Evolutionary conservation across 2,113 vertebrate genomes (phyloP).

Genomic region (Ptilorrhoa leucosticta): DNA sequence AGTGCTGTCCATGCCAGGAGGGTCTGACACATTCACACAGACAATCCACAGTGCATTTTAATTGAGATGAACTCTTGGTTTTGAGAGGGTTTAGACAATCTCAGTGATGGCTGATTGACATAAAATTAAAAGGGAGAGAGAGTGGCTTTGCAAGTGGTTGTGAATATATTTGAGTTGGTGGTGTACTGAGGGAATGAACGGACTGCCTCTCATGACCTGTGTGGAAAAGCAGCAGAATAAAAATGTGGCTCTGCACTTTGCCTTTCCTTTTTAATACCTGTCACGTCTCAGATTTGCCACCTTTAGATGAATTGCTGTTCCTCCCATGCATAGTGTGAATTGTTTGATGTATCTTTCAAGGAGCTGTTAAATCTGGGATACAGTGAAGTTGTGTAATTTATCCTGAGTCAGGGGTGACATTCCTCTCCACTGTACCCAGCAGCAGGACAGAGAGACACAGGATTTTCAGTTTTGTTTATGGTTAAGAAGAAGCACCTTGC

Average conservation of each 20-base stretch:
- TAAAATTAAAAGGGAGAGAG: slow-evolving; percentile 21
- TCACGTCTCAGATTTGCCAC: slow-evolving; percentile 31
- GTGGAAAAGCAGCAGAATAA: slow-evolving; percentile 34
- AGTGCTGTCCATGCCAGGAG: neutral
- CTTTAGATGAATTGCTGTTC: slow-evolving; percentile 33
- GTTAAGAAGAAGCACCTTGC: neutral
- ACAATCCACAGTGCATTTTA: neutral
- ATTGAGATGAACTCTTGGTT: neutral
- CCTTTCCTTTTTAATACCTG: slow-evolving; percentile 29
- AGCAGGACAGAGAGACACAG: neutral
- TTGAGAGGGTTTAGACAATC: neutral
- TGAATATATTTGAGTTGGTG: slow-evolving; percentile 32
- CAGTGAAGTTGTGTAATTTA: neutral
- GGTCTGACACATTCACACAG: neutral
- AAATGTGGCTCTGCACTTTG: slow-evolving; percentile 22
- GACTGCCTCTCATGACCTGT: slow-evolving; percentile 10
- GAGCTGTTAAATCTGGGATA: slow-evolving; percentile 16
- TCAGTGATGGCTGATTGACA: neutral
- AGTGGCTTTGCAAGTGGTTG: neutral
- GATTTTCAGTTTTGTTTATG: neutral
- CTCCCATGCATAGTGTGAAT: slow-evolving; percentile 25
- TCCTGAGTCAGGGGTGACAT: neutral
- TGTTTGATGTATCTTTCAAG: slow-evolving; percentile 23
- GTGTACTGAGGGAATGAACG: neutral
- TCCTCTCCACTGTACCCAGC: neutral